Evolutionary conservation across 2,797 vertebrate genomes (phyloP).

Genomic region (Spondyliosoma cantharus): DNA sequence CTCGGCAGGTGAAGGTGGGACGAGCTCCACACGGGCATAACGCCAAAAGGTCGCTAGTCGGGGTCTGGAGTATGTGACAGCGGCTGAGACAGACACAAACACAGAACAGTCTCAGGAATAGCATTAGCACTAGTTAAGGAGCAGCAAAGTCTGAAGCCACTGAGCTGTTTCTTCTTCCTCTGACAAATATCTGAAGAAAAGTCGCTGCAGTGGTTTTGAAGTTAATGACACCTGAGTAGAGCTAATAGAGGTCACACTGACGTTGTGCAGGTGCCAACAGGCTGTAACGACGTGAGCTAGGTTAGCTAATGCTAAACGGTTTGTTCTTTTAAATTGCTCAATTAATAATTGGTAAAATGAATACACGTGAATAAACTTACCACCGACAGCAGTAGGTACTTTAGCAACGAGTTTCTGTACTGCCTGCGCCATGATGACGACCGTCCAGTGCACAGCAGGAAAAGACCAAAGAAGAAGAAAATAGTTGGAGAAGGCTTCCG

Average conservation of each 20-base stretch:
- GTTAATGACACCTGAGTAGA: no score
- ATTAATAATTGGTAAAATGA: not conserved
- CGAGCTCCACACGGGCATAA: slow-evolving; percentile 92
- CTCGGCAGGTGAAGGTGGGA: slow-evolving; percentile 90
- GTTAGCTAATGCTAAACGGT: fast-evolving
- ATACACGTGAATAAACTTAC: slow-evolving; percentile 75
- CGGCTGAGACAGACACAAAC: slow-evolving; percentile 78
- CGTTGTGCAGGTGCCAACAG: not conserved
- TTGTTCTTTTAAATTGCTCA: not conserved
- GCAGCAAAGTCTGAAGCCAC: not conserved
- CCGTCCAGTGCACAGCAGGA: no score
- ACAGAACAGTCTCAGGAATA: not conserved
- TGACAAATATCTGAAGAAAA: not conserved
- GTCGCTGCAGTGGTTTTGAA: not conserved
- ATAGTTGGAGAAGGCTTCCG: slow-evolving; percentile 19
- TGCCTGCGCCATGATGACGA: slow-evolving; percentile 85
- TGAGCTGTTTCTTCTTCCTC: fast-evolving
- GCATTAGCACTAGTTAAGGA: no score
- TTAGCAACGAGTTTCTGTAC: slow-evolving; percentile 83
- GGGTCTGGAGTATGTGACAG: slow-evolving; percentile 89
- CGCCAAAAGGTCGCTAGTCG: slow-evolving; percentile 91
- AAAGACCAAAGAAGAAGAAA: slow-evolving; percentile 11
- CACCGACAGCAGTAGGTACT: slow-evolving; percentile 85
- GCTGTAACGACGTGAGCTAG: not conserved
- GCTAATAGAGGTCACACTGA: slow-evolving; percentile 46